These are phyloP conservation scores for Hippolais icterina DNA, from an alignment of 2,113 vertebrate genomes.

Conservation along the genomic window DNA sequence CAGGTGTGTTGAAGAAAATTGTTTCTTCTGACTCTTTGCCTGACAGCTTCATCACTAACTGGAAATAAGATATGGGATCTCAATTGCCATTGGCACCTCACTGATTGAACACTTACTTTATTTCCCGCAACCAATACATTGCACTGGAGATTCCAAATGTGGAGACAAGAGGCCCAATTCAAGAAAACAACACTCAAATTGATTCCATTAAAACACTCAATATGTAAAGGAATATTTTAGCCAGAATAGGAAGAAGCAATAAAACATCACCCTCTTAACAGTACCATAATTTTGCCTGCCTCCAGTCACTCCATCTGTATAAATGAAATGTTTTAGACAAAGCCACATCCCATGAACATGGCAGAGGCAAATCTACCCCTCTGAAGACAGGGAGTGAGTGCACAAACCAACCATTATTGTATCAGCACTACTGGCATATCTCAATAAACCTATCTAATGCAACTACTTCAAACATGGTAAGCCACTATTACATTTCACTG, in stretches of 20 bases:
- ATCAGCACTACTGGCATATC: not conserved
- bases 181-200: not conserved
- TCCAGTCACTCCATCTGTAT: not conserved
- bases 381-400: not conserved
- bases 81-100: not conserved
- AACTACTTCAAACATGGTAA: not conserved
- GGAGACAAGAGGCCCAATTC: not conserved
- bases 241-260: not conserved
- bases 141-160: not conserved
- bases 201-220: not conserved
- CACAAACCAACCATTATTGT: not conserved
- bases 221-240: not conserved
- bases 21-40: not conserved
- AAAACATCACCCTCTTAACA: not conserved
- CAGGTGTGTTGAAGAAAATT: not conserved
- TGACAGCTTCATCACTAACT: not conserved
- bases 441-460: not conserved
- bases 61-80: not conserved
- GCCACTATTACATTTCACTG: not conserved
- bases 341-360: not conserved
- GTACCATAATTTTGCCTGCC: not conserved
- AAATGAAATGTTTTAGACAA: not conserved
- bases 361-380: not conserved
- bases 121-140: not conserved
- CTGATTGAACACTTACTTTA: not conserved